These are phyloP conservation scores for Elymnias hypermnestra DNA, from an alignment of 1,140 invertebrate genomes.

Conservation along the genomic window DNA sequence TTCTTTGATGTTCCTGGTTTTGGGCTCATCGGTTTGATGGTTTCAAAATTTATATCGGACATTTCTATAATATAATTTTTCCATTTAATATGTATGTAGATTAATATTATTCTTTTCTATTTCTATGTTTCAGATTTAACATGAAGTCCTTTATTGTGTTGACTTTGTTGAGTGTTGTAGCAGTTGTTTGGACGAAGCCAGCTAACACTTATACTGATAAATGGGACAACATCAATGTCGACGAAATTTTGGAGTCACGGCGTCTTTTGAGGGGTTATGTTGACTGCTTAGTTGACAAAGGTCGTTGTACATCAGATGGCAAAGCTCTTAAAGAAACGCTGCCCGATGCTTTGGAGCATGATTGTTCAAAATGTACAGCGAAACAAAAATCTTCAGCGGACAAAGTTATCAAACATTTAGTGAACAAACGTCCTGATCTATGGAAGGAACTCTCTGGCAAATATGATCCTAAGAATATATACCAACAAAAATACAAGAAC, in stretches of 20 bases:
- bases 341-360: conserved; percentile 80
- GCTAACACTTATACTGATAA: conserved; percentile 81
- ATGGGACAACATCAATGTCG: conserved; percentile 85
- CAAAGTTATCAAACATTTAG: conserved; percentile 78
- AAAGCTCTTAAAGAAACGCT: conserved; percentile 83
- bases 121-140: conserved; percentile 26
- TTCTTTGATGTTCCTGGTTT: too few species aligned
- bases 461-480: conserved; percentile 81
- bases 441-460: conserved; percentile 79
- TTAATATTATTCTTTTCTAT: too few species aligned
- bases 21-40: too few species aligned
- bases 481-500: conserved; percentile 77
- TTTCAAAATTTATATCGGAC: too few species aligned
- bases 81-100: too few species aligned
- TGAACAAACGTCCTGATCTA: conserved; percentile 78
- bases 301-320: conserved; percentile 83
- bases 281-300: conserved; percentile 83
- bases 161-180: conserved; percentile 42
- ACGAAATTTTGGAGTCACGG: conserved; percentile 83
- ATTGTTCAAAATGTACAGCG: conserved; percentile 81
- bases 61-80: too few species aligned
- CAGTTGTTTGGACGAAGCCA: conserved; percentile 50
- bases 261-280: conserved; percentile 83
- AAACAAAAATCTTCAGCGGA: conserved; percentile 78
- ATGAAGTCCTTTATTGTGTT: conserved; percentile 55